phyloP scores from a whole-genome alignment of 1,140 invertebrate genomes.

The Microplitis mediator region DNA sequence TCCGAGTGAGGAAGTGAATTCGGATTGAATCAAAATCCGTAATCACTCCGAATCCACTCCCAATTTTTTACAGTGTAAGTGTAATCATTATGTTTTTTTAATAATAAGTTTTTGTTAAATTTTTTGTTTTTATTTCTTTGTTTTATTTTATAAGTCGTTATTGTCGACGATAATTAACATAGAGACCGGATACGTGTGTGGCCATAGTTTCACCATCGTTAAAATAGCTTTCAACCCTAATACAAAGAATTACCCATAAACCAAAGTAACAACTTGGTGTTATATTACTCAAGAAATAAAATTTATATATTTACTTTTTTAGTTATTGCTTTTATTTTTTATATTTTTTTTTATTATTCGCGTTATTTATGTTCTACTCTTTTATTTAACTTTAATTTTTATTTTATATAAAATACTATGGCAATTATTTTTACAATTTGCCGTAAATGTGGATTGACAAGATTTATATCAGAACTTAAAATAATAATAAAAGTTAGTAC shows the following conservation, averaged over 20 bases:
- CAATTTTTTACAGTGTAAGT: no score
- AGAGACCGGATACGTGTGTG: slow-evolving; percentile 21
- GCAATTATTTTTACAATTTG: no score
- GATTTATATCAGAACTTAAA: no score
- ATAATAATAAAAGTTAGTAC: no score
- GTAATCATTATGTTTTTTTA: no score
- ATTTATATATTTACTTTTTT: not conserved
- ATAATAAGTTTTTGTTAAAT: no score
- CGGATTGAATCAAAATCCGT: no score
- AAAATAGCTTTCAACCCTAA: slow-evolving; percentile 22
- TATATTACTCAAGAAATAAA: not conserved
- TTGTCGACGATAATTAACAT: not conserved
- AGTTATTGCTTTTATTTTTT: not conserved
- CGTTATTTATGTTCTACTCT: not conserved
- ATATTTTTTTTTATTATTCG: no score
- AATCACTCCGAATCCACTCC: no score
- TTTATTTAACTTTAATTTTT: not conserved
- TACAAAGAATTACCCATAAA: slow-evolving; percentile 10
- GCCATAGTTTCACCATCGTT: slow-evolving; percentile 17
- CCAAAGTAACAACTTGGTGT: not conserved
- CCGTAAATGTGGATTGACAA: no score
- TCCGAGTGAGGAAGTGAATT: no score
- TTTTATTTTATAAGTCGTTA: not conserved
- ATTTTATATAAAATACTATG: not conserved
- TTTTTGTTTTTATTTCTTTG: slow-evolving; percentile 9